These are phyloP conservation scores for Calephelis virginiensis DNA, from an alignment of 1,140 invertebrate species.

Conservation along the genomic window DNA sequence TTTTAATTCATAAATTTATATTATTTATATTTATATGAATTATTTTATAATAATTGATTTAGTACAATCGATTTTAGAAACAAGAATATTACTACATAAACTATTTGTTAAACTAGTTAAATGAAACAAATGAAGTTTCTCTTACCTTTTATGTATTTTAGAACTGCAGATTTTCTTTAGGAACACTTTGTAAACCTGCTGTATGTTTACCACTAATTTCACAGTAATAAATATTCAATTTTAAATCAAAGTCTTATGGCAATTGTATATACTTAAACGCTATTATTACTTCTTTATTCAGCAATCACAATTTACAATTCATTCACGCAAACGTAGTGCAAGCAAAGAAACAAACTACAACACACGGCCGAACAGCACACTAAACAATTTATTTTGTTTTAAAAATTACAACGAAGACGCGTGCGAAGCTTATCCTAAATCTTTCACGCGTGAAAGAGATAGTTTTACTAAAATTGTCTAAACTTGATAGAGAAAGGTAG, in stretches of 20 bases:
- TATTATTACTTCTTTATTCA: neutral
- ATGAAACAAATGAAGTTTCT: constrained; percentile 1
- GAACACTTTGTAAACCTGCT: constrained; percentile 1
- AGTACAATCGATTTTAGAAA: neutral
- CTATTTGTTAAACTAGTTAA: neutral
- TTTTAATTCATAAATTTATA: too few relatives aligned
- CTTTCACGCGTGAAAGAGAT: constrained; percentile 36
- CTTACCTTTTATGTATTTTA: constrained; percentile 8
- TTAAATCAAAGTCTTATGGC: neutral
- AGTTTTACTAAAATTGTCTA: neutral
- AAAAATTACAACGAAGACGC: constrained; percentile 30
- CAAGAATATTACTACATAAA: neutral
- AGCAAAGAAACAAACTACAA: constrained; percentile 51
- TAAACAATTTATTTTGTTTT: constrained; percentile 63
- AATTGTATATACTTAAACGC: neutral
- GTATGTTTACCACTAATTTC: constrained; percentile 8
- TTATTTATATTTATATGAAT: too few relatives aligned
- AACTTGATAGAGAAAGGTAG: constrained; percentile 36
- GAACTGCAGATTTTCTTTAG: neutral
- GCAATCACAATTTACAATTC: constrained; percentile 14
- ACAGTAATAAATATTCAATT: neutral
- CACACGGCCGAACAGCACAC: constrained; percentile 58
- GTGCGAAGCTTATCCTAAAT: constrained; percentile 9
- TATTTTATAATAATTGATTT: too few relatives aligned
- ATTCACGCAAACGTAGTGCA: constrained; percentile 20